Percentiles rank a stretch among this genome's conserved stretches.
Conservation (phyloP, 2,888 invertebrate genomes). For the Spicauda simplicius region DNA sequence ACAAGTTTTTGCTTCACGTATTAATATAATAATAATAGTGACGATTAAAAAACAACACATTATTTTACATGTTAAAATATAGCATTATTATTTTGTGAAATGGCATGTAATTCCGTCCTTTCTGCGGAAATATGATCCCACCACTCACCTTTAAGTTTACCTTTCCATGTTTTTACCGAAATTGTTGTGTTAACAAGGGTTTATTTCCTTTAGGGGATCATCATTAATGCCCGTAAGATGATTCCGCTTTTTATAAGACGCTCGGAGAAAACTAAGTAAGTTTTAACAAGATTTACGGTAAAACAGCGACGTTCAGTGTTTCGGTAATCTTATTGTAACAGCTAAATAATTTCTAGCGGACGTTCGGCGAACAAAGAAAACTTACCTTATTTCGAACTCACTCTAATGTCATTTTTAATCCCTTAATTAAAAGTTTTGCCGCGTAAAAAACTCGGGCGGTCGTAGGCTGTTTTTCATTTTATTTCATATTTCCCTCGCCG, state of each 20-base stretch:
- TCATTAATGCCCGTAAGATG: slow-evolving; percentile 39
- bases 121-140: slow-evolving; percentile 1
- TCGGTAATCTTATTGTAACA: slow-evolving; percentile 55
- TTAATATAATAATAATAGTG: slow-evolving; percentile 10
- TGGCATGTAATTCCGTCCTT: background rate
- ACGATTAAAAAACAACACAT: background rate
- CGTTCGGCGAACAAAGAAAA: slow-evolving; percentile 67
- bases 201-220: slow-evolving; percentile 37
- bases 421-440: slow-evolving; percentile 82
- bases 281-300: slow-evolving; percentile 55
- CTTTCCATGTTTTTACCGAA: slow-evolving; percentile 12
- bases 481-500: slow-evolving; percentile 78
- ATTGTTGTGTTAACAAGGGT: slow-evolving; percentile 27
- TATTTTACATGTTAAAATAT: background rate
- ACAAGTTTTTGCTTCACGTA: too few species aligned
- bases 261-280: slow-evolving; percentile 49
- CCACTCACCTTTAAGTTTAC: background rate
- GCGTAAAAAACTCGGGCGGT: slow-evolving; percentile 67
- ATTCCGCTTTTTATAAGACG: slow-evolving; percentile 44
- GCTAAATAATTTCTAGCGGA: slow-evolving; percentile 54
- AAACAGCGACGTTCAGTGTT: slow-evolving; percentile 40
- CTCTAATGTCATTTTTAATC: slow-evolving; percentile 83
- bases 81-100: background rate
- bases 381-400: slow-evolving; percentile 74
- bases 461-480: slow-evolving; percentile 79